These are phyloP conservation scores for Albula glossodonta DNA, from an alignment of 2,113 vertebrate genomes.

Conservation along the genomic window DNA sequence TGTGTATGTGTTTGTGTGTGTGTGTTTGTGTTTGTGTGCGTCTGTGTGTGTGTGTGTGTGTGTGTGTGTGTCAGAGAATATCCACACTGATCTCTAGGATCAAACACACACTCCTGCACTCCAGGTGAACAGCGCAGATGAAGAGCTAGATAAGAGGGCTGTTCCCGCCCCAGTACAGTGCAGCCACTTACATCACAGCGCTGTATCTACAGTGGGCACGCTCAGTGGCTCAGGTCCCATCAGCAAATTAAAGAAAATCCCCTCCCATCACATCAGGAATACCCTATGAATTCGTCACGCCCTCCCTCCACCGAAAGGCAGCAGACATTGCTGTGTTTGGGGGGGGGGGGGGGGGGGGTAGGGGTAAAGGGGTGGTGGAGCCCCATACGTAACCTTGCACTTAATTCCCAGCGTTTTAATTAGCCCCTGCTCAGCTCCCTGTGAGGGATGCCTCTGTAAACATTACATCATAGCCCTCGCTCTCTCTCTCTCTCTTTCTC, in stretches of 20 bases:
- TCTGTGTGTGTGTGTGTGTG: not conserved
- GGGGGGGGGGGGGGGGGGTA: too few species aligned
- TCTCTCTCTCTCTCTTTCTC: conserved; percentile 37
- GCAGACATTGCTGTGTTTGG: too few species aligned
- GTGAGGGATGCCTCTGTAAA: conserved; percentile 57
- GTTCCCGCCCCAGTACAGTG: not conserved
- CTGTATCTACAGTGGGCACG: not conserved
- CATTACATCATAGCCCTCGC: conserved; percentile 64
- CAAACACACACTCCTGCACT: not conserved
- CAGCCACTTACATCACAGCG: not conserved
- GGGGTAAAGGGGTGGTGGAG: not conserved
- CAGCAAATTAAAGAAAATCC: not conserved
- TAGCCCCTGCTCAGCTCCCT: conserved; percentile 10
- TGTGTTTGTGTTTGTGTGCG: conserved; percentile 19
- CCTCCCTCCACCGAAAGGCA: too few species aligned
- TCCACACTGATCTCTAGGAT: not conserved
- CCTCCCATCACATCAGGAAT: not conserved
- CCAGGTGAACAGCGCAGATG: not conserved
- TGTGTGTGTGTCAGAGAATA: not conserved
- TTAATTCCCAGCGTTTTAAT: conserved; percentile 32
- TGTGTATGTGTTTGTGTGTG: conserved; percentile 14
- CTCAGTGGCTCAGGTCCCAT: too few species aligned
- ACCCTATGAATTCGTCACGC: not conserved
- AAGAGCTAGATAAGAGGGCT: not conserved
- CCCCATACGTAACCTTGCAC: not conserved